Evolutionary conservation across 2,888 invertebrate genomes (phyloP), one percentile per base, ranked within the genome.

Genomic region (Gandaritis pyraliata): DNA sequence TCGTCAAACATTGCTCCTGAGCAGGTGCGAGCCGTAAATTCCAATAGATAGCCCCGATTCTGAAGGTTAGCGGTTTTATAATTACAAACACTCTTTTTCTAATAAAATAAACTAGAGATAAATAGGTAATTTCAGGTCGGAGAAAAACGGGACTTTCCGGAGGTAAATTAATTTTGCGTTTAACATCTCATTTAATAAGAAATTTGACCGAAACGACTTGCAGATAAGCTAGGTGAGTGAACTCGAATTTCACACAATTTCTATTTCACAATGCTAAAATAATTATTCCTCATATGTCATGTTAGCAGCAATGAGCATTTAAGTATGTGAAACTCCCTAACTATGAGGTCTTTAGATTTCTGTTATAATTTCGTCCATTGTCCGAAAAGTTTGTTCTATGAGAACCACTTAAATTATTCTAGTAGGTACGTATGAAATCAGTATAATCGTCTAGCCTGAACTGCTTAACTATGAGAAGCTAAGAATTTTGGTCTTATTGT

Each of bases 291-390:
- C 86, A 82, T 83, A 88, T 88, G 89, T 85, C 88, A 87, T 87
- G 87, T 82, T 77, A 78, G 80, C 79, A 76, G 85, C 85, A 86
- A 86, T 87, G 86, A 86, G 79, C 85, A 81, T 86, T 83, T 89
- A 88, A 88, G 85, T 86, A 92, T 90, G 92, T 90, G 92, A 91
- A 92, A 86, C 79, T 82, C 73, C 73, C 74, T 82, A 85, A 84
- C 83, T 82, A 83, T 77, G 78, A 77, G 23, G 80, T 85, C 82
- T 86, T 86, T 71, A 76, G 85, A 85, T 80, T 66, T 65, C 85
- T 85, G 87, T 87, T 90, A 90, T 88, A 90, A 88, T 91, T 90
- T 88, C 76, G 86, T 85, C 87, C 81, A 91, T 92, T 92, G 91
- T 92, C 91, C 90, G 82, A 86, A 85, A 82, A 73, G 77, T 86